Evolutionary conservation across 2,888 invertebrate species (phyloP), one percentile per base, ranked within the genome.

Genomic region (Hemicrepidius hirtus): DNA sequence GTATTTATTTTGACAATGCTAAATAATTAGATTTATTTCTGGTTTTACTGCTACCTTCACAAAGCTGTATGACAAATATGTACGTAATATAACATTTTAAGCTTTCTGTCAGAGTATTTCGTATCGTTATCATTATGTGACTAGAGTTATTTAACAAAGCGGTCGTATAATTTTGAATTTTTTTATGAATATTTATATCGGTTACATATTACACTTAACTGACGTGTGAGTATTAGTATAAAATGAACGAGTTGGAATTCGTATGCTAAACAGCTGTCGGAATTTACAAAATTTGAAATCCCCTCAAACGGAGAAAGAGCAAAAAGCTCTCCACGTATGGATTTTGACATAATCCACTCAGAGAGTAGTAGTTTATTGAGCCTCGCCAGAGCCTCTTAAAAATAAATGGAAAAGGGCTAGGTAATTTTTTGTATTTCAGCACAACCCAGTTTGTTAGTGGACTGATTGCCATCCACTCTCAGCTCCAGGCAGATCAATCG

Each of bases 381-480:
- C 57, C 24, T 53, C 46, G 32, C 12, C 32, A 20, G 32, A 18
- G 35, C 35, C 63, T 35, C 40, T 62, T 69, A 62, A 62, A 60
- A 50, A 69, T 69, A 69, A 62, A 69, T 55, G 55, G 55, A 57
- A 49, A 59, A 64, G 46, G 57, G 40, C 63, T 55, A 32, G 49
- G 41, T 62, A 55, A 69, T 69, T 68, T 69, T 69, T 69, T 69
- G 62, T 68, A 35, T 69, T 63, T 55, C 55, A 57, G 55, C 55
- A 63, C 57, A 70, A 46, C 64, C 63, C 37, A 60, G 74, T 71
- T 70, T 70, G 70, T 70, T 74, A 63, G 70, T 57, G 62, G 63
- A 71, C 69, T 72, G 72, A 75, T 75, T 75, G 69, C 75, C 63
- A 68, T 68, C 72, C 75, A 75, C 68, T 72, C 55, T 66, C 70